Evolutionary conservation across 2,797 vertebrate genomes (phyloP), one percentile per base, ranked within the genome.

Genomic region (Remorina albescens): DNA sequence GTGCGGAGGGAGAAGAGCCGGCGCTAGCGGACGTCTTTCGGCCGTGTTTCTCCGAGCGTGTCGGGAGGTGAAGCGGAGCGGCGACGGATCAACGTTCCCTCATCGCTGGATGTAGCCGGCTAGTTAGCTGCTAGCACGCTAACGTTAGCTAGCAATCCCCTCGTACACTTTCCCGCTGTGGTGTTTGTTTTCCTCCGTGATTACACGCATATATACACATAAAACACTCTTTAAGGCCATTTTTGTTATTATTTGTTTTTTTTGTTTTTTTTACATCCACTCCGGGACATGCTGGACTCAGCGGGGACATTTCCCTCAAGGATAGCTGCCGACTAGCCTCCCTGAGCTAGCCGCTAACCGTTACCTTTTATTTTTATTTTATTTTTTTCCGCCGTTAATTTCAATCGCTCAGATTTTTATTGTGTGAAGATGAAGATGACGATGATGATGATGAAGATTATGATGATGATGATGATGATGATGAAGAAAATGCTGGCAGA

Each of bases 51-150:
- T 41, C 32, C 51, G 65, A 72, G 72, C 75, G 63, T 76, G 79
- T 77, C 50, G 8, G 65, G 71, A 28, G 32, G 57, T n/a, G 67
- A n/a, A 67, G 72, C 58, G 70, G n/a, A 49, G 74, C 64, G 51
- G 71, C 74, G 83, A 85, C 82, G 87, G 82, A 89, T 81, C 47
- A 56, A 69, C 67, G 25, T 64, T 9, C 64, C 71, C 82, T 80
- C 1, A 72, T 61, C 69, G 71, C 67, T 71, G 78, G 79, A n/a
- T 81, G 71, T 60, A 78, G 83, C 79, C 10, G n/a, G n/a, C n/a
- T n/a, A 30, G 86, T 80, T 85, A 74, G 54, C 44, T n/a, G 74
- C 82, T 91, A 89, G 79, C 83, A 25, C 11, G 84, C 89, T 90
- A 90, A 85, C 60, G 62, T 39, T 65, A 80, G 79, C 85, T 76